These are phyloP conservation scores for Dermolepida albohirtum DNA, from an alignment of 2,888 invertebrate genomes.

Conservation along the genomic window DNA sequence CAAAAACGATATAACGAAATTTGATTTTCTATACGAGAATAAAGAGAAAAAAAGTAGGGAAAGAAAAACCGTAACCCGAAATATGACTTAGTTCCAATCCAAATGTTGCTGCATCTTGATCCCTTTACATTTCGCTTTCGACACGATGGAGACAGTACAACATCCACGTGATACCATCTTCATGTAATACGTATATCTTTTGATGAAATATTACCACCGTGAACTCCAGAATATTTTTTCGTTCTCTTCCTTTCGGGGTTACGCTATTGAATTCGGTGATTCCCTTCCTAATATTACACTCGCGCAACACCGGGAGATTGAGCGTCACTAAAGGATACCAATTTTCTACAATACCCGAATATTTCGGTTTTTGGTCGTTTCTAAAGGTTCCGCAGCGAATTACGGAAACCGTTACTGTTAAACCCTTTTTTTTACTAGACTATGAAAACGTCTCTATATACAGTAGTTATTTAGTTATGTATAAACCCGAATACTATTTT, in stretches of 20 bases:
- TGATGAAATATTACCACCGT: constrained; percentile 32
- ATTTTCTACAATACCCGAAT: constrained; percentile 22
- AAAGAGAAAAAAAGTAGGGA: not conserved
- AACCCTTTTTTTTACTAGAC: constrained; percentile 20
- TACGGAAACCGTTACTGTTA: constrained; percentile 16
- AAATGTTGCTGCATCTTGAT: constrained; percentile 17
- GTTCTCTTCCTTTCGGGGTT: not conserved
- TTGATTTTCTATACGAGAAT: constrained; percentile 23
- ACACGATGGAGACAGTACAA: not conserved
- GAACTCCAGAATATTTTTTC: not conserved
- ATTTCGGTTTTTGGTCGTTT: constrained; percentile 27
- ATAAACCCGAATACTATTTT: no score
- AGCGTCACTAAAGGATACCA: constrained; percentile 20
- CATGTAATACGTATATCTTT: constrained; percentile 28
- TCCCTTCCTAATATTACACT: constrained; percentile 13
- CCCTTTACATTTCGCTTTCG: constrained; percentile 13
- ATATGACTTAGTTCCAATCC: constrained; percentile 21
- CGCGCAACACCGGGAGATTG: constrained; percentile 1
- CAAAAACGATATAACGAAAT: constrained; percentile 21
- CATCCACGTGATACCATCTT: constrained; percentile 27
- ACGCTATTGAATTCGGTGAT: constrained; percentile 26
- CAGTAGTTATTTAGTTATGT: no score
- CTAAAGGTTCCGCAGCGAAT: constrained; percentile 2
- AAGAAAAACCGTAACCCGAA: constrained; percentile 24
- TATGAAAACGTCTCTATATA: no score